Base-by-base conservation (phyloP, 1,140 invertebrate genomes). In the Paracyclopina nana region DNA sequence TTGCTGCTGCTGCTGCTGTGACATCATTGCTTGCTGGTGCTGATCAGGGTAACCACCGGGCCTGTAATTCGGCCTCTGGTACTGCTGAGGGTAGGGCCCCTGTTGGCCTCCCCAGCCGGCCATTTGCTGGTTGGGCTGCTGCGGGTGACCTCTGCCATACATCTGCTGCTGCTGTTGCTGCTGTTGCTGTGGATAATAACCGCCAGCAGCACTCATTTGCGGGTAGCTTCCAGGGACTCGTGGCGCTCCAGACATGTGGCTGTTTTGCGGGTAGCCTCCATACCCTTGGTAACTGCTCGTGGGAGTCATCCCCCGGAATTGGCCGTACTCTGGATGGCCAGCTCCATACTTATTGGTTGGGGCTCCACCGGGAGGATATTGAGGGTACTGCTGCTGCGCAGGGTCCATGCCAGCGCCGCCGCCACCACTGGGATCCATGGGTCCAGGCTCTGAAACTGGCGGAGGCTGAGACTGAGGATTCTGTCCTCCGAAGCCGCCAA, bases 401-500 rank as follows among this genome's bases (percentile, higher is more conserved):
- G 38, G 14, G 25, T n/a, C 20, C 30, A 40, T 50, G 16, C 25
- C 25, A 3, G n/a, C 25, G 11, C 2, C 31, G 16, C 20, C n/a
- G 3, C 20, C 25, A 2, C 16, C 16, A 29, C 30, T 24, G 24
- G 12, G 16, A 44, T 9, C 16, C 22, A 20, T 44, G 2, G 3
- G 25, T 16, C 38, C 38, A n/a, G n/a, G n/a, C n/a, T n/a, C n/a
- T n/a, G n/a, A n/a, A n/a, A n/a, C n/a, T n/a, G n/a, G n/a, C n/a
- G n/a, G n/a, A n/a, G n/a, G n/a, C 30, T 24, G 16, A 14, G 14
- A 25, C 4, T 30, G 20, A 14, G 38, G 16, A 29, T 44, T 14
- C 20, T 46, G 24, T 16, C 38, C 42, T 16, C 11, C 28, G 20
- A 52, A 52, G 14, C 26, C 16, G 16, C 38, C 24, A 11, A 52